phyloP scores from a whole-genome alignment of 2,888 invertebrate genomes.

The Trachelus stipa region DNA sequence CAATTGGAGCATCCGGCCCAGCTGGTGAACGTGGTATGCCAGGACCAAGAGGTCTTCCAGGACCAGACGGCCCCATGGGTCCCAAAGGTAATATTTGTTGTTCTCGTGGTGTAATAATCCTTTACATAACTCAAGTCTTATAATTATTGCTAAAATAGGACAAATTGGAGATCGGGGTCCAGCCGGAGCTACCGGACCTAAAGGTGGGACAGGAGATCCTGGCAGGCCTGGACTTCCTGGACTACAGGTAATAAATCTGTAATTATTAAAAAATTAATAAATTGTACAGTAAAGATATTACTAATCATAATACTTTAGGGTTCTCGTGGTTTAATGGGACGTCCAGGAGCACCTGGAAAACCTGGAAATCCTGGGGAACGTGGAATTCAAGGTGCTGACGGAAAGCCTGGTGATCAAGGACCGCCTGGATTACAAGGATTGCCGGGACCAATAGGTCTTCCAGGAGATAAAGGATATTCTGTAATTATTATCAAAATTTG shows the following conservation, averaged over 20 bases:
- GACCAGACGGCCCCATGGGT: conserved; percentile 81
- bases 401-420: conserved; percentile 87
- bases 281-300: not conserved
- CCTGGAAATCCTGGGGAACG: conserved; percentile 78
- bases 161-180: conserved; percentile 79
- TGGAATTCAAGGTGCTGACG: conserved; percentile 85
- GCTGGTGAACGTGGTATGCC: conserved; percentile 79
- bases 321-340: conserved; percentile 74
- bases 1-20: conserved; percentile 78
- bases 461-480: conserved; percentile 82
- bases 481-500: conserved; percentile 65
- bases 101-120: not conserved
- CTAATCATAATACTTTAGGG: conserved; percentile 62
- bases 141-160: conserved; percentile 58
- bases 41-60: conserved; percentile 78
- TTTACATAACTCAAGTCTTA: not conserved
- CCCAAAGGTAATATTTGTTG: conserved; percentile 71
- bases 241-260: conserved; percentile 51
- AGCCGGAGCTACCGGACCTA: conserved; percentile 67
- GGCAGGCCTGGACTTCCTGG: conserved; percentile 74
- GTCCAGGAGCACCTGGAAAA: conserved; percentile 79
- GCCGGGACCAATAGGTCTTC: conserved; percentile 80
- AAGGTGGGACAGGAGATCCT: conserved; percentile 74
- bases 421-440: conserved; percentile 83
- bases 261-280: not conserved